phyloP scores from a whole-genome alignment of 2,113 vertebrate species.

The Sakesphorus luctuosus region DNA sequence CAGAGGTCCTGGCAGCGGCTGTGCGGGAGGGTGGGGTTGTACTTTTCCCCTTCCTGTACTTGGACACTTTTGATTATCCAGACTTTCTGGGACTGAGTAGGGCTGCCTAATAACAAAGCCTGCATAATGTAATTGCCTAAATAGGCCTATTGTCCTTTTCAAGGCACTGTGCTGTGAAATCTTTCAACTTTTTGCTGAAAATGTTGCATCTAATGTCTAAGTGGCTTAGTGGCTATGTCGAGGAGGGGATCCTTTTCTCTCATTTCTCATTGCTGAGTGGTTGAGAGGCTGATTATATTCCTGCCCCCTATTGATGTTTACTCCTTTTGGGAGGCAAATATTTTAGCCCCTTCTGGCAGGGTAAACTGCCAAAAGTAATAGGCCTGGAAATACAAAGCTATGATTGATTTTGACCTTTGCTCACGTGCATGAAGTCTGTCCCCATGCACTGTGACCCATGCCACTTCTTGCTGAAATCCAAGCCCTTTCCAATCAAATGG shows the following conservation, averaged over 20 bases:
- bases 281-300: neutral
- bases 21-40: conserved; percentile 55
- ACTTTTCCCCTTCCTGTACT: conserved; percentile 68
- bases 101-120: conserved; percentile 59
- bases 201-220: neutral
- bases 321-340: conserved; percentile 53
- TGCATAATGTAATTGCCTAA: conserved; percentile 61
- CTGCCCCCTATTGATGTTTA: conserved; percentile 19
- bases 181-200: conserved; percentile 11
- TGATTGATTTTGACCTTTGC: conserved; percentile 70
- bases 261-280: neutral
- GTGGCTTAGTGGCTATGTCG: neutral
- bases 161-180: conserved; percentile 21
- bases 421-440: conserved; percentile 46
- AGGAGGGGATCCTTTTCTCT: neutral
- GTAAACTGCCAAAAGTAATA: conserved; percentile 58
- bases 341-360: conserved; percentile 42
- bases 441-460: conserved; percentile 47
- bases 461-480: conserved; percentile 38
- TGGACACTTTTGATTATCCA: conserved; percentile 66
- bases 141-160: conserved; percentile 45
- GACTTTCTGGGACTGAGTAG: conserved; percentile 59
- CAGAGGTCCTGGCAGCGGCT: conserved; percentile 54
- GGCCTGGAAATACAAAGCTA: conserved; percentile 46
- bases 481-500: conserved; percentile 26